Percentiles rank a stretch among this genome's conserved stretches.
Conservation (phyloP, 2,113 vertebrate species). For the Penelope pileata region DNA sequence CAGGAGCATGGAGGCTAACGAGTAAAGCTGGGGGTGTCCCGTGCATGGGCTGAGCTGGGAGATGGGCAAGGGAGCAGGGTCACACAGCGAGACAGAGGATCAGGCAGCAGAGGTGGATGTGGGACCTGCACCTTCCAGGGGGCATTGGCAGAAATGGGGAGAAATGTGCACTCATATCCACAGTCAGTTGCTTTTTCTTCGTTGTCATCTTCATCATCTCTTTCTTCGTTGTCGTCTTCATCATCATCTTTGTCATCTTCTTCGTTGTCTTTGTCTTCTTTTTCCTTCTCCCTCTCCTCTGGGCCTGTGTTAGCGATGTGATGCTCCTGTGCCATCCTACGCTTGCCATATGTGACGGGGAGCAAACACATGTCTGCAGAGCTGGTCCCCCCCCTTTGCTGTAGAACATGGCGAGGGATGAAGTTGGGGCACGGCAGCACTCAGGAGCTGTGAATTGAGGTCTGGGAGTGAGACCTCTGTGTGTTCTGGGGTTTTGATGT, state of each 20-base stretch:
- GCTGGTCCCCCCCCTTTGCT: fast-evolving
- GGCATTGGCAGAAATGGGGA: not conserved
- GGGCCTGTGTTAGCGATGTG: not conserved
- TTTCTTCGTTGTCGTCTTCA: too few species aligned
- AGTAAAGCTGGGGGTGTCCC: not conserved
- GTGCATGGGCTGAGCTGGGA: fast-evolving
- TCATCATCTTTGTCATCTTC: too few species aligned
- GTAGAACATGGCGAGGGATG: fast-evolving
- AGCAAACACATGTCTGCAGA: fast-evolving
- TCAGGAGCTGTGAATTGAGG: not conserved
- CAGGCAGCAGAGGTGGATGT: too few species aligned
- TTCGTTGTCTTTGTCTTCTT: too few species aligned
- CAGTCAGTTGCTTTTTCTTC: too few species aligned
- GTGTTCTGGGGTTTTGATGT: not conserved
- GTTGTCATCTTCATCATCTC: too few species aligned
- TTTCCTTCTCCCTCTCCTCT: too few species aligned
- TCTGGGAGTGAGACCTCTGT: not conserved
- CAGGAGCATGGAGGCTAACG: fast-evolving
- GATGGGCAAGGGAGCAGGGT: fast-evolving
- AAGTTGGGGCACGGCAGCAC: fast-evolving
- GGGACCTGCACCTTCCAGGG: too few species aligned
- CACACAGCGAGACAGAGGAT: fast-evolving
- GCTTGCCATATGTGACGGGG: fast-evolving
- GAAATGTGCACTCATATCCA: not conserved
- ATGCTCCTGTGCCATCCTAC: not conserved